A percentile compares a stretch with the other conserved stretches of the same genome.
phyloP scores from a whole-genome alignment of 2,797 vertebrate genomes.

The Manis pentadactyla region DNA sequence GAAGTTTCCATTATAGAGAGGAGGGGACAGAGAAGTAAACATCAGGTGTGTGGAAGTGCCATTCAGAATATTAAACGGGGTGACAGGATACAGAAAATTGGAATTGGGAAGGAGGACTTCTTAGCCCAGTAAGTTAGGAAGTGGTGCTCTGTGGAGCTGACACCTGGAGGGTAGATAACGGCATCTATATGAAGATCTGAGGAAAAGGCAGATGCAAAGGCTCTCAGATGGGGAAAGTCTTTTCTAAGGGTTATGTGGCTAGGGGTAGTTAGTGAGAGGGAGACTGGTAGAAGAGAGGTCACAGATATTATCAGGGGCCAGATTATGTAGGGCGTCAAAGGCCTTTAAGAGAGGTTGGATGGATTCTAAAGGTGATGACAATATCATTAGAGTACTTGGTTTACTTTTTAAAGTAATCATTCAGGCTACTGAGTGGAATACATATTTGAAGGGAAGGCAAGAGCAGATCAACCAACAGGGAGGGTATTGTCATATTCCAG shows the following conservation, averaged over 20 bases:
- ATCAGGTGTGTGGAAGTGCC: not conserved
- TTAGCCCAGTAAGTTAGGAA: not conserved
- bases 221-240: not conserved
- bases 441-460: not conserved
- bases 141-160: not conserved
- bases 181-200: not conserved
- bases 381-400: constrained; percentile 4
- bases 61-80: not conserved
- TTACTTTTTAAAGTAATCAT: constrained; percentile 4
- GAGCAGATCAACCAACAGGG: not conserved
- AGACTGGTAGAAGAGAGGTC: not conserved
- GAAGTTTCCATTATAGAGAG: not conserved
- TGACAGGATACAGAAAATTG: not conserved
- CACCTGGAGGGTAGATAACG: not conserved
- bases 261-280: not conserved
- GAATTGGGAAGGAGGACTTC: not conserved
- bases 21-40: not conserved
- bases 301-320: not conserved
- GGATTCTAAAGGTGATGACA: not conserved
- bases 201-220: not conserved
- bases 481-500: not conserved
- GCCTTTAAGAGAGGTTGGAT: not conserved
- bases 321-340: not conserved
- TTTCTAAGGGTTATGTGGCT: not conserved
- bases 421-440: not conserved